phyloP scores from a whole-genome alignment of 2,888 invertebrate species.

The Epistrophe eligans region DNA sequence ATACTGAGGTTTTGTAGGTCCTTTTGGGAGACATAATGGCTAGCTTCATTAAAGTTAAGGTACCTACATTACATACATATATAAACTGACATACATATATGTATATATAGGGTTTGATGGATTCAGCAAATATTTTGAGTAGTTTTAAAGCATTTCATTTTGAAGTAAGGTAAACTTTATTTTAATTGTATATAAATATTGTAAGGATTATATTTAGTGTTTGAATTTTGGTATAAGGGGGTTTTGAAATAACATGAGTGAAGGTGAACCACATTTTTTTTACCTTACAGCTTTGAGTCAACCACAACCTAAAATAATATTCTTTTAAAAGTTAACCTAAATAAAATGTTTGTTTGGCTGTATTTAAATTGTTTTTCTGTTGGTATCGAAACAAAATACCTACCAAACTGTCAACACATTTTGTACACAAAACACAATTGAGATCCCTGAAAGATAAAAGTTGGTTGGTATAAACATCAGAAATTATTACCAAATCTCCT shows the following conservation, averaged over 20 bases:
- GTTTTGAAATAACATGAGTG: background rate
- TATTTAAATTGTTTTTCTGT: no score
- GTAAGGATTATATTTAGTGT: background rate
- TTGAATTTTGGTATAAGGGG: background rate
- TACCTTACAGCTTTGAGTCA: no score
- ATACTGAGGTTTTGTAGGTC: slow-evolving; percentile 28
- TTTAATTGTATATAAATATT: background rate
- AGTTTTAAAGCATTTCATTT: background rate
- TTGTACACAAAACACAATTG: no score
- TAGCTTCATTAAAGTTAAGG: background rate
- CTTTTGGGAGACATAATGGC: slow-evolving; percentile 8
- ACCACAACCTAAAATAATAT: no score
- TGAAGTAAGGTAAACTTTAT: background rate
- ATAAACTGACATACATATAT: background rate
- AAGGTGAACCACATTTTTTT: no score
- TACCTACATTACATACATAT: background rate
- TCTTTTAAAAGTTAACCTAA: no score
- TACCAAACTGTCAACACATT: no score
- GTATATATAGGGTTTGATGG: background rate
- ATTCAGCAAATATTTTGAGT: background rate
- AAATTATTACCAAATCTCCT: no score
- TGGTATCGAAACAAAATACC: no score
- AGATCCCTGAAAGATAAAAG: no score
- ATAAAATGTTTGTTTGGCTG: no score
- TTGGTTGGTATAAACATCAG: no score